Conservation (phyloP, 1,140 invertebrate species). For the Panulirus ornatus region DNA sequence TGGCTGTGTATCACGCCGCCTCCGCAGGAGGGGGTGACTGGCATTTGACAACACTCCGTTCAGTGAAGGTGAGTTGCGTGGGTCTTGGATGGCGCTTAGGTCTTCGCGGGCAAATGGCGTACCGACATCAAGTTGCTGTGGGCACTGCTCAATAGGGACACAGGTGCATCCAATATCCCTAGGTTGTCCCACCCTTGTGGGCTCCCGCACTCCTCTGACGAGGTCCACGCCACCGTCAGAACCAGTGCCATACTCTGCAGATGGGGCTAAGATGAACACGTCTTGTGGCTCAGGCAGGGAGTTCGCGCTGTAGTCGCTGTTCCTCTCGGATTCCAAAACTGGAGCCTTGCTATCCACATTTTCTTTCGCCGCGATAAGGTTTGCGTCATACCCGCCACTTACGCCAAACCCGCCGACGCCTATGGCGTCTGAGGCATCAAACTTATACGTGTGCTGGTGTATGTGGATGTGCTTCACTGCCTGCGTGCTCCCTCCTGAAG, state of each 20-base stretch:
- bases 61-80: slow-evolving; percentile 28
- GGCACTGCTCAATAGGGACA: slow-evolving; percentile 49
- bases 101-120: slow-evolving; percentile 51
- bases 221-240: not conserved
- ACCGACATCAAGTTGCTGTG: not conserved
- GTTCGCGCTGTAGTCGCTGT: not conserved
- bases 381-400: not conserved
- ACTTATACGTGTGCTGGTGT: slow-evolving; percentile 38
- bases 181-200: not conserved
- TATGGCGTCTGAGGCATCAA: not conserved
- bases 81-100: slow-evolving; percentile 41
- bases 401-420: not conserved
- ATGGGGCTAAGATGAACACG: not conserved
- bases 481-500: slow-evolving; percentile 3
- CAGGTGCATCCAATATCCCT: slow-evolving; percentile 44
- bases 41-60: slow-evolving; percentile 30
- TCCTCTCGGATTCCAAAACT: not conserved
- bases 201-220: not conserved
- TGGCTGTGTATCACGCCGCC: not conserved
- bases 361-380: not conserved
- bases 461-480: slow-evolving; percentile 54
- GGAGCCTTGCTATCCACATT: not conserved
- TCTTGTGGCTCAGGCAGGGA: not conserved
- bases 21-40: not conserved
- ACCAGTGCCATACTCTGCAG: not conserved